phyloP scores from a whole-genome alignment of 2,888 invertebrate species.

The Sarcophaga carnaria region DNA sequence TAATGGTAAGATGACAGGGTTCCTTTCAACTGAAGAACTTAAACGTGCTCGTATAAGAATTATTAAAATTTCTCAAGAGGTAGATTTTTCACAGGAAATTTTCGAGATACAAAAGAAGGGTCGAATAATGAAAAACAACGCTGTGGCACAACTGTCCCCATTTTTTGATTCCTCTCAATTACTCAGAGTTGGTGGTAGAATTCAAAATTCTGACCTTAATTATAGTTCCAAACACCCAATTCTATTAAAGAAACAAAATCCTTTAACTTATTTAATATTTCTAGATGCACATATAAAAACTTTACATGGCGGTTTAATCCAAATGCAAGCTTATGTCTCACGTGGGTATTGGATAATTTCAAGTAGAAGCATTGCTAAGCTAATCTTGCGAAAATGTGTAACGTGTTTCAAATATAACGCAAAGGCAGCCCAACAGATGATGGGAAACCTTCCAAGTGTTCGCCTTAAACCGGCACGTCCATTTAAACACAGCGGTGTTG shows the following conservation, averaged over 20 bases:
- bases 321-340: conserved; percentile 43
- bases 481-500: conserved; percentile 1
- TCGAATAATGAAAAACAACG: neutral
- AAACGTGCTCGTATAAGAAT: neutral
- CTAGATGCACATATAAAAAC: conserved; percentile 8
- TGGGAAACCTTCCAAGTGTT: conserved; percentile 58
- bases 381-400: conserved; percentile 26
- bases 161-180: conserved; percentile 29
- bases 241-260: conserved; percentile 47
- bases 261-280: conserved; percentile 36
- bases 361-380: conserved; percentile 37
- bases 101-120: conserved; percentile 4
- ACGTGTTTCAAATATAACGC: conserved; percentile 45
- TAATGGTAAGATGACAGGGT: conserved; percentile 31
- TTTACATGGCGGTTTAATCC: conserved; percentile 42
- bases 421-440: conserved; percentile 27
- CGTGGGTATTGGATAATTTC: conserved; percentile 50
- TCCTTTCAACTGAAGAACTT: conserved; percentile 22
- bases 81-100: conserved; percentile 41
- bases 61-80: conserved; percentile 22
- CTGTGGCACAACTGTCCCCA: conserved; percentile 16
- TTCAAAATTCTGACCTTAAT: conserved; percentile 37
- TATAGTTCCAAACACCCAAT: conserved; percentile 48
- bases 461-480: conserved; percentile 45
- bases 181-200: conserved; percentile 54